Evolutionary conservation across 1,140 invertebrate genomes (phyloP), one percentile per base, ranked within the genome.

Genomic region (Limonius californicus): DNA sequence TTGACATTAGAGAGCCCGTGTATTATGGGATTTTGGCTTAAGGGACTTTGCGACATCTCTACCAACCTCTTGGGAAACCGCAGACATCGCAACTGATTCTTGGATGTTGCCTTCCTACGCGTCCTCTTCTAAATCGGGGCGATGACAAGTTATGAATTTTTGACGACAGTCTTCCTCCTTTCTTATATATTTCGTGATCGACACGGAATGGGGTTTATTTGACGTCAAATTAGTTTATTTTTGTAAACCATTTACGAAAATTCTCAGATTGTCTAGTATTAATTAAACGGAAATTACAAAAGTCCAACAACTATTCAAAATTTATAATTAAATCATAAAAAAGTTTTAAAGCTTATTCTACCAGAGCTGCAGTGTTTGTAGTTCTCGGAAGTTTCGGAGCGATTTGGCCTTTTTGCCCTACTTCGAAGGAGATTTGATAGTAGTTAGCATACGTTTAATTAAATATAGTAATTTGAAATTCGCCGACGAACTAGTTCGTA

Each of bases 11-110:
- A 50, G 45, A 50, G 45, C 45, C 16, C 16, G 45, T 50, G 45
- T 50, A 50, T 50, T 50, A 50, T 19, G 45, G 45, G 45, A 50
- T 50, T 50, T 50, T 50, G 14, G 45, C 45, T 50, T 50, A 50
- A 50, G 45, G 45, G 45, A 50, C 45, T 50, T 50, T 50, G 45
- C 20, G 45, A 50, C 45, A 50, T 50, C 20, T 50, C 45, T 50
- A 50, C 16, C 16, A 50, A 11, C 14, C 45, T 50, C 45, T 50
- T 18, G 45, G 45, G 45, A 50, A 50, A 19, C 45, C 45, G 19
- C 45, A 19, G 16, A 50, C 45, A 50, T 50, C 20, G 16, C 45
- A 50, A 50, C 45, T 50, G 16, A 50, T 19, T 50, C 45, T 50
- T 21, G 20, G 20, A 50, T 19, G 14, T 50, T 19, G 45, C 20